Evolutionary conservation across 2,888 invertebrate genomes (phyloP).

Genomic region (Apodemia hepburni): DNA sequence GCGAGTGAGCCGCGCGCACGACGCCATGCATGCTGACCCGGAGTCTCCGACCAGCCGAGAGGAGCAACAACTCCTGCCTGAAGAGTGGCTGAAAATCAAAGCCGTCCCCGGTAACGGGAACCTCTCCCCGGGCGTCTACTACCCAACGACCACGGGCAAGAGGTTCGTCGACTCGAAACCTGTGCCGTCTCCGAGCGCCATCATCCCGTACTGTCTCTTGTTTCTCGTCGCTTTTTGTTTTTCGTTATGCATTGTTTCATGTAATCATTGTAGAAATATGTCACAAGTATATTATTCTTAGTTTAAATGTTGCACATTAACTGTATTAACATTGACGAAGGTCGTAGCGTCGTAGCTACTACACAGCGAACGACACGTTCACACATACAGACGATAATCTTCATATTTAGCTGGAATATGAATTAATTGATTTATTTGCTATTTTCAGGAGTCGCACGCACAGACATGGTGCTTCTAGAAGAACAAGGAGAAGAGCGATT

Average conservation of each 20-base stretch:
- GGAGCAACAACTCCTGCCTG: slow-evolving; percentile 70
- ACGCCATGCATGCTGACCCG: slow-evolving; percentile 64
- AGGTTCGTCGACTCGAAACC: slow-evolving; percentile 67
- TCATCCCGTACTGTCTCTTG: slow-evolving; percentile 59
- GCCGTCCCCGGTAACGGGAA: slow-evolving; percentile 63
- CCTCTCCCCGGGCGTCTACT: slow-evolving; percentile 74
- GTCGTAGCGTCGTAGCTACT: slow-evolving; percentile 40
- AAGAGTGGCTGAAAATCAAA: slow-evolving; percentile 74
- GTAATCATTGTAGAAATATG: slow-evolving; percentile 38
- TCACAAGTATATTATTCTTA: slow-evolving; percentile 41
- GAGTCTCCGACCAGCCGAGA: slow-evolving; percentile 73
- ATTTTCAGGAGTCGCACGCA: slow-evolving; percentile 84
- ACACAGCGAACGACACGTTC: slow-evolving; percentile 49
- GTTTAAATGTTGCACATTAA: slow-evolving; percentile 51
- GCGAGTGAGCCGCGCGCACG: slow-evolving; percentile 50
- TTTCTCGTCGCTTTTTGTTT: slow-evolving; percentile 51
- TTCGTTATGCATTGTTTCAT: slow-evolving; percentile 36
- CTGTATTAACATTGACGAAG: slow-evolving; percentile 67
- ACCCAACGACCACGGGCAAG: slow-evolving; percentile 68
- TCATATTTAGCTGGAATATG: not conserved
- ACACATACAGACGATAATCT: slow-evolving; percentile 44
- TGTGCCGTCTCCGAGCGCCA: slow-evolving; percentile 58
- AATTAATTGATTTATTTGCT: slow-evolving; percentile 34
- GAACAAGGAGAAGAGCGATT: slow-evolving; percentile 90
- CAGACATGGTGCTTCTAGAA: slow-evolving; percentile 83